Evolutionary conservation across 2,113 vertebrate genomes (phyloP).

Genomic region (Hemicordylus capensis): DNA sequence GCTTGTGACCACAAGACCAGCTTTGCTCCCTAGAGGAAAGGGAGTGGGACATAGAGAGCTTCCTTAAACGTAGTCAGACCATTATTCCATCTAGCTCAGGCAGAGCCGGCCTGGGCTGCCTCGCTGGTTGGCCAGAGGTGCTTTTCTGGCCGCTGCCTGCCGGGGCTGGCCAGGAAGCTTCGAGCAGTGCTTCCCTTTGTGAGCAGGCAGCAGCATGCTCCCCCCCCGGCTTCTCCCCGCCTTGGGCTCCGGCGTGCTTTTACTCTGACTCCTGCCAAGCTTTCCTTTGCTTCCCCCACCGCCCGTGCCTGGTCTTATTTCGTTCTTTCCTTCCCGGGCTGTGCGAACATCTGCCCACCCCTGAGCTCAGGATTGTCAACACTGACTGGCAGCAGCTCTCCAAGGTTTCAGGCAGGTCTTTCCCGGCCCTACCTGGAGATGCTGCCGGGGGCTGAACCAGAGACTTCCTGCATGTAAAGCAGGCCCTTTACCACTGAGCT

Average conservation of each 20-base stretch:
- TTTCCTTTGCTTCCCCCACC: background rate
- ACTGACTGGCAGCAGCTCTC: too few species aligned
- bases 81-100: too few species aligned
- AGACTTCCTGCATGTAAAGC: too few species aligned
- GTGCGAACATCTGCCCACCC: background rate
- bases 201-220: background rate
- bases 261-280: background rate
- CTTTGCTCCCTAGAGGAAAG: too few species aligned
- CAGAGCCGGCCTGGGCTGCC: background rate
- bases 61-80: too few species aligned
- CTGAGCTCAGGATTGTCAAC: too few species aligned
- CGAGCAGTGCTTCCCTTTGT: background rate
- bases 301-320: background rate
- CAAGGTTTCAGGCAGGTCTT: too few species aligned
- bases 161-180: background rate
- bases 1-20: too few species aligned
- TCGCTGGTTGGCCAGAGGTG: background rate
- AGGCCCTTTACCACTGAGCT: too few species aligned
- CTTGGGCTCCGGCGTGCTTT: background rate
- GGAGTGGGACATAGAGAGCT: too few species aligned
- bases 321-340: background rate
- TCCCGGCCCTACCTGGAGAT: too few species aligned
- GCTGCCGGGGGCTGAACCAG: too few species aligned
- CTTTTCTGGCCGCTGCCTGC: slow-evolving; percentile 4
- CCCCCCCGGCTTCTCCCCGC: background rate